Base-by-base conservation (phyloP, 2,797 vertebrate species). In the Eutrigla gurnardus region DNA sequence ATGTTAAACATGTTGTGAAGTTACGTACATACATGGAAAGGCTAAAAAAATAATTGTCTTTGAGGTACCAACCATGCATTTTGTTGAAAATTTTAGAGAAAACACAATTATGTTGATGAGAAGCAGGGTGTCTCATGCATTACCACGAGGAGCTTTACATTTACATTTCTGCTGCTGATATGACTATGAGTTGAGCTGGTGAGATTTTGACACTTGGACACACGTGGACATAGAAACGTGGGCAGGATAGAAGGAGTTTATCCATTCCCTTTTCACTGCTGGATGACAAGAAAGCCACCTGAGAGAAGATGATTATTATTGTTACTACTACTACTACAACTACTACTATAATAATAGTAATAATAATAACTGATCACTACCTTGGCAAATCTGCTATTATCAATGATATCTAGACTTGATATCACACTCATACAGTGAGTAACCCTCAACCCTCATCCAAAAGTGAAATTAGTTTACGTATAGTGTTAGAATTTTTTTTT, bases 251-350 rank as follows among this genome's bases (percentile, higher is more conserved):
- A 54, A 18, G 13, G 8, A 18, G 40, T 12, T 68, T 67, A 53
- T 81, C 53, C 42, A 53, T 65, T 74, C 80, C 57, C 54, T 82
- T 84, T 78, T 78, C 80, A 69, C 81, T 68, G 71, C 62, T 78
- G 69, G 40, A 81, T 76, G 78, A 82, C 65, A 63, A 71, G 68
- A 85, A 82, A 87, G 81, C 75, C 84, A 86, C 91, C 91, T 93
- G 90, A 92, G 88, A 91, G 77, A 85, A 78, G 67, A 86, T 77
- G 83, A 87, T 55, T 59, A 52, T 72, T 42, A 36, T 32, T 33
- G n/a, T 52, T 39, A 46, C 43, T 40, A 11, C 32, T 13, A 15
- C 42, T 25, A 25, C 25, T 25, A 25, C 25, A 25, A 25, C 25
- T 25, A 25, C 25, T 25, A 25, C 25, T 25, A 25, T 25, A 25